Percentiles rank a stretch among this genome's conserved stretches.
Conservation (phyloP, 2,113 vertebrate species). For the Galbula dea region DNA sequence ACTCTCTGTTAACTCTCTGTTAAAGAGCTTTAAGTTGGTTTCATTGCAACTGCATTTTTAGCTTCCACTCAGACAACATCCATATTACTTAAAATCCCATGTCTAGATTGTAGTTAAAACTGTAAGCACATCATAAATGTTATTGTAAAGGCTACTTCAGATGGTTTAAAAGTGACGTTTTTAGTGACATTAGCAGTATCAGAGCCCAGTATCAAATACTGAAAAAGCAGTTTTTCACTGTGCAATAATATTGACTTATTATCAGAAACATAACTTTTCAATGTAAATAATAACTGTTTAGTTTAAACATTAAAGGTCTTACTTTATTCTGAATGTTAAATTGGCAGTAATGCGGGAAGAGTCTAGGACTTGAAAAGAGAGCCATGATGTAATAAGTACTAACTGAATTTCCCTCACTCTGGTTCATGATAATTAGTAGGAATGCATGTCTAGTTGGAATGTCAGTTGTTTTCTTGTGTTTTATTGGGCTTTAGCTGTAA, state of each 20-base stretch:
- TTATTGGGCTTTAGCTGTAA: slow-evolving; percentile 30
- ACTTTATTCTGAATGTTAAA: slow-evolving; percentile 64
- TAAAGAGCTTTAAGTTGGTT: neutral
- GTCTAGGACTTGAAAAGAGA: slow-evolving; percentile 56
- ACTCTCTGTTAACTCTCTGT: neutral
- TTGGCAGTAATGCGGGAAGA: neutral
- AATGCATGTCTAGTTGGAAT: slow-evolving; percentile 46
- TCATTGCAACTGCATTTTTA: neutral
- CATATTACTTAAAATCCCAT: neutral
- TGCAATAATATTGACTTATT: slow-evolving; percentile 54
- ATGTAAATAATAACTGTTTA: slow-evolving; percentile 70
- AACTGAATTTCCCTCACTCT: slow-evolving; percentile 25
- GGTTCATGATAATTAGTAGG: slow-evolving; percentile 59
- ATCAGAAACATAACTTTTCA: slow-evolving; percentile 66
- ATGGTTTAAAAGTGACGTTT: slow-evolving; percentile 56
- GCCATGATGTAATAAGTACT: slow-evolving; percentile 45
- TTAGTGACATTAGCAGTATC: slow-evolving; percentile 54
- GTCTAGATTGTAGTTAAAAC: neutral
- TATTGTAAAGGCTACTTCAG: slow-evolving; percentile 57
- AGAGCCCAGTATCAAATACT: slow-evolving; percentile 46
- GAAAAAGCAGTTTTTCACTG: slow-evolving; percentile 58
- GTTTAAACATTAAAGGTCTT: slow-evolving; percentile 64
- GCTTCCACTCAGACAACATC: neutral
- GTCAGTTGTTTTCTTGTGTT: slow-evolving; percentile 37
- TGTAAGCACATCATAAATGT: neutral